phyloP scores from a whole-genome alignment of 1,140 invertebrate species.

The Tribolium castaneum region DNA sequence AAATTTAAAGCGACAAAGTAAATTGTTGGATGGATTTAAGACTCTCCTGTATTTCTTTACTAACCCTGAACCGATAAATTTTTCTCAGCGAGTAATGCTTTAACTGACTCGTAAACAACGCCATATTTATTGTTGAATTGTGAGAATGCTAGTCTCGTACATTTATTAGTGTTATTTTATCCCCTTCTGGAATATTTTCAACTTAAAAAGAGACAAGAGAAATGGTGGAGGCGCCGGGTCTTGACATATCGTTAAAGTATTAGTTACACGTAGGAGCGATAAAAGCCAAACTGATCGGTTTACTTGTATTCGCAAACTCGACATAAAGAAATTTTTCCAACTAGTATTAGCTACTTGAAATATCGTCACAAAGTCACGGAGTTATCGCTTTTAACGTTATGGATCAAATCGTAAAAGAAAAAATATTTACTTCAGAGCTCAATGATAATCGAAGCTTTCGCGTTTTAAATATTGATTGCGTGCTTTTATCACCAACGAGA shows the following conservation, averaged over 20 bases:
- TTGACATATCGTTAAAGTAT: background rate
- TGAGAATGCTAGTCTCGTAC: background rate
- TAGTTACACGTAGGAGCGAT: background rate
- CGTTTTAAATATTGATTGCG: background rate
- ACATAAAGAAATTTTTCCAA: background rate
- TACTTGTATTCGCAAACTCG: background rate
- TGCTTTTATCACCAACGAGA: background rate
- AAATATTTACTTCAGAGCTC: background rate
- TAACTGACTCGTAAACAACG: slow-evolving; percentile 6
- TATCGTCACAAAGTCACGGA: background rate
- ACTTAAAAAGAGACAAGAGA: background rate
- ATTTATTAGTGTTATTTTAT: slow-evolving; percentile 5
- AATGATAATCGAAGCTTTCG: background rate
- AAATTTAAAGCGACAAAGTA: background rate
- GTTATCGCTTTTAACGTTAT: background rate
- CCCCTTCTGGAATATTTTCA: background rate
- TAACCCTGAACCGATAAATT: background rate
- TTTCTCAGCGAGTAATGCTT: background rate
- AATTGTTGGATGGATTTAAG: slow-evolving; percentile 3
- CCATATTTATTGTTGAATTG: background rate
- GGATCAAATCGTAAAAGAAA: background rate
- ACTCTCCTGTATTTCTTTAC: background rate
- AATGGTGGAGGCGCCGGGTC: slow-evolving; percentile 15
- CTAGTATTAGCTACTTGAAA: background rate
- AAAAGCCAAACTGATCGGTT: background rate